These are phyloP conservation scores for Arothron firmamentum DNA, from an alignment of 2,113 vertebrate genomes.

Conservation along the genomic window DNA sequence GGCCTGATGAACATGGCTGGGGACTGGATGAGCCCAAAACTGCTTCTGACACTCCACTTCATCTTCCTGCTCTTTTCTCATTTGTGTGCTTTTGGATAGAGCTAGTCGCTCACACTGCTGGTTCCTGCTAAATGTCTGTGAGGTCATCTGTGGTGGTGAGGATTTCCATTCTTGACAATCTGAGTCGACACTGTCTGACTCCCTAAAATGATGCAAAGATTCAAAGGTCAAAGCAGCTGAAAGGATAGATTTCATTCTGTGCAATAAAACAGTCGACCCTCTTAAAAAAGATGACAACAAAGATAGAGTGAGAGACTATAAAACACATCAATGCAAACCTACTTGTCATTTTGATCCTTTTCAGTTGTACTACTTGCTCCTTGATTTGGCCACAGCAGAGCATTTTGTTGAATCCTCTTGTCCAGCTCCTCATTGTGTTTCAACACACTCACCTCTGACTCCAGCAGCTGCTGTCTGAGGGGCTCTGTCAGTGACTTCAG, in stretches of 20 bases:
- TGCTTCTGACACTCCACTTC: conserved; percentile 85
- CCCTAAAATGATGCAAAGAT: conserved; percentile 42
- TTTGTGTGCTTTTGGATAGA: conserved; percentile 39
- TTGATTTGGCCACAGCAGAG: conserved; percentile 30
- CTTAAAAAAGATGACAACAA: no score
- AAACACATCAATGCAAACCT: conserved; percentile 4
- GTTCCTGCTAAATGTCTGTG: conserved; percentile 68
- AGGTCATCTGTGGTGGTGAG: conserved; percentile 44
- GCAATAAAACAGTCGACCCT: no score
- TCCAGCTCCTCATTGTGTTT: conserved; percentile 62
- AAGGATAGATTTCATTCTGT: not conserved
- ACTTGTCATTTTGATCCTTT: conserved; percentile 44
- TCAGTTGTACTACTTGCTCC: conserved; percentile 48
- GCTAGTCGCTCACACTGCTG: conserved; percentile 63
- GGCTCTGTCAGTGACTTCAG: conserved; percentile 63
- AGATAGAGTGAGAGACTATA: not conserved
- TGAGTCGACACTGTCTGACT: conserved; percentile 50
- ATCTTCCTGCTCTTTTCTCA: conserved; percentile 74
- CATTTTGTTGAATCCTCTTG: conserved; percentile 63
- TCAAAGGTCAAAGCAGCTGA: not conserved
- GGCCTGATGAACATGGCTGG: conserved; percentile 77
- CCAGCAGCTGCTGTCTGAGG: conserved; percentile 64
- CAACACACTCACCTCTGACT: conserved; percentile 33
- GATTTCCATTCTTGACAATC: conserved; percentile 44
- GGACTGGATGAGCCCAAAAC: conserved; percentile 84